Base-by-base conservation (phyloP, 2,888 invertebrate species). In the Pegoplata infirma region DNA sequence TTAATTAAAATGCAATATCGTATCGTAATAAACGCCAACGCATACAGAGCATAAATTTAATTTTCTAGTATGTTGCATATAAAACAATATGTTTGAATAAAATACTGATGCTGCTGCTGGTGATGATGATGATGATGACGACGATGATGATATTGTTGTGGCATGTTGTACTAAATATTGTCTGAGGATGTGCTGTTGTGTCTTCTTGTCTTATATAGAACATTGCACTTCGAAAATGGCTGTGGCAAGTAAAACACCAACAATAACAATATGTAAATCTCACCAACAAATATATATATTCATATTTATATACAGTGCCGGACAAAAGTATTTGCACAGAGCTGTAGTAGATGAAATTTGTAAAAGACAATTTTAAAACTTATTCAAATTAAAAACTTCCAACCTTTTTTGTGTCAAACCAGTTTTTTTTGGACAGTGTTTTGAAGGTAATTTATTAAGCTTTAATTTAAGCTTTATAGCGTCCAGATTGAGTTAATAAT, bases 1-100 rank as follows among this genome's bases (percentile, higher is more conserved):
- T 79, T 79, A 79, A 79, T 79, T 79, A 79, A 79, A 75, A 67
- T 79, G 66, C 74, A 79, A 71, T 79, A 78, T 53, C 46, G 64
- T 59, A 55, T 53, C 68, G 77, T 49, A 73, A 69, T n/a, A 64
- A 46, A 77, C 71, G 56, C 78, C 74, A 79, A 78, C 71, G 71
- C 74, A 79, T 74, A 71, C 74, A 71, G 79, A 75, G 74, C 79
- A 78, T 78, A 78, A 78, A 78, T 78, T 78, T 74, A 74, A 78
- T 78, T 78, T 78, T 74, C 69, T 78, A 78, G 74, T 61, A 64
- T 53, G 69, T 63, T 64, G 69, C 55, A 74, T 78, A 73, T 49
- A 49, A n/a, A n/a, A 46, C 63, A 51, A 47, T 12, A 47, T 58
- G 16, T 40, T n/a, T n/a, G n/a, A n/a, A n/a, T n/a, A n/a, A n/a